These are phyloP conservation scores for Platynereis dumerilii DNA, from an alignment of 2,888 invertebrate species.

Conservation along the genomic window DNA sequence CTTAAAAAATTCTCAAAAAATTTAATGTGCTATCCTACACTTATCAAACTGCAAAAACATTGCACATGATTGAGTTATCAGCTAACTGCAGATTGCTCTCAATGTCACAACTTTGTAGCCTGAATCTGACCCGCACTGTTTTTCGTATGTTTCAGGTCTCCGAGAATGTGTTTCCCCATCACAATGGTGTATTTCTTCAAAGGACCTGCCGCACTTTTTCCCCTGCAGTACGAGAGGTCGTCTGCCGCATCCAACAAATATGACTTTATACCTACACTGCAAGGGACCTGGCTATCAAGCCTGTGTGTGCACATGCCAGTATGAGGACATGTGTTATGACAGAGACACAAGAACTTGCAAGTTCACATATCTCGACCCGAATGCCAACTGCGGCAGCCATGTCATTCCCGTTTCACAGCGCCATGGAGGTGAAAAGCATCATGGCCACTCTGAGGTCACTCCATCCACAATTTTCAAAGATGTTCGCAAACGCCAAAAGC, in stretches of 20 bases:
- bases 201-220: constrained; percentile 2
- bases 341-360: not conserved
- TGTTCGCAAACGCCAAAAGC: no score
- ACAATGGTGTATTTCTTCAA: constrained; percentile 1
- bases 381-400: constrained; percentile 9
- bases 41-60: no score
- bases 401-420: no score
- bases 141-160: constrained; percentile 10
- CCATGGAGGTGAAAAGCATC: no score
- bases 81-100: no score
- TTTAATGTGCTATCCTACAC: no score
- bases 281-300: constrained; percentile 14
- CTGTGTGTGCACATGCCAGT: constrained; percentile 14
- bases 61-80: no score
- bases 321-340: constrained; percentile 19
- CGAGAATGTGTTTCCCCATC: constrained; percentile 5
- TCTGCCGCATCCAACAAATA: constrained; percentile 10
- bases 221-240: constrained; percentile 8
- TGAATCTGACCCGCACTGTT: not conserved
- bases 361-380: constrained; percentile 9
- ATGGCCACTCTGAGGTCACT: no score
- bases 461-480: no score
- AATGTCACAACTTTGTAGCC: no score
- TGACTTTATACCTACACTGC: constrained; percentile 10
- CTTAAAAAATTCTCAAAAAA: no score